phyloP scores from a whole-genome alignment of 1,140 invertebrate genomes.

The Drosophila arizonae region DNA sequence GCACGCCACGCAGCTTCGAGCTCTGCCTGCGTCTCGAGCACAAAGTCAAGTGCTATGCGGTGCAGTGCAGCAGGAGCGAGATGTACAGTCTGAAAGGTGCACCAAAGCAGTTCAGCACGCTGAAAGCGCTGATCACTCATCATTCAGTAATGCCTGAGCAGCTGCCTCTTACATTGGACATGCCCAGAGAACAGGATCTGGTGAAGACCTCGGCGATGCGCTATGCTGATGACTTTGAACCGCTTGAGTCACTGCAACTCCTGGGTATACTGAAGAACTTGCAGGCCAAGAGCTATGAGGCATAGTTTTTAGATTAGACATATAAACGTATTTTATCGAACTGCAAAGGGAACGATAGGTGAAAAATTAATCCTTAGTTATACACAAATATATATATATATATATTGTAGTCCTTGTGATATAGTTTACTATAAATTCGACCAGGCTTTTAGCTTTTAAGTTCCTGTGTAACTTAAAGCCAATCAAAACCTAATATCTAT shows the following conservation, averaged over 20 bases:
- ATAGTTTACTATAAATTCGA: slow-evolving; percentile 55
- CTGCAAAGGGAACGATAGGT: slow-evolving; percentile 78
- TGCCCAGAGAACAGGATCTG: slow-evolving; percentile 86
- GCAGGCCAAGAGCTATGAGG: slow-evolving; percentile 67
- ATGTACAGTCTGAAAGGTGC: slow-evolving; percentile 88
- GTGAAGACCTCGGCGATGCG: slow-evolving; percentile 57
- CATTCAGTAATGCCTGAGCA: slow-evolving; percentile 97
- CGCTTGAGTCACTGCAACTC: slow-evolving; percentile 71
- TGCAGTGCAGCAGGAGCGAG: slow-evolving; percentile 59
- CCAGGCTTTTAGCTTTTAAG: slow-evolving; percentile 36
- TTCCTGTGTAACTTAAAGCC: not conserved
- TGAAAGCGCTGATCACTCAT: slow-evolving; percentile 95
- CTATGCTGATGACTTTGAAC: slow-evolving; percentile 78
- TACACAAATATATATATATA: slow-evolving; percentile 20
- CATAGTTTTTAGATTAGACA: slow-evolving; percentile 24
- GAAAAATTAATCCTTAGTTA: slow-evolving; percentile 54
- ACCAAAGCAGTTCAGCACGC: slow-evolving; percentile 95
- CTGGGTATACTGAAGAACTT: slow-evolving; percentile 72
- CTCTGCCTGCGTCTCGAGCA: slow-evolving; percentile 63
- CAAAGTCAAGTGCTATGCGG: slow-evolving; percentile 63
- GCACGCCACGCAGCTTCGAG: slow-evolving; percentile 59
- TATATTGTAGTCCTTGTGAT: slow-evolving; percentile 54
- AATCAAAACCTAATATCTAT: slow-evolving; percentile 47
- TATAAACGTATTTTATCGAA: slow-evolving; percentile 44
- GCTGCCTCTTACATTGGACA: slow-evolving; percentile 93